Evolutionary conservation across 2,888 invertebrate species (phyloP), one percentile per base, ranked within the genome.

Genomic region (Acronicta leporina): DNA sequence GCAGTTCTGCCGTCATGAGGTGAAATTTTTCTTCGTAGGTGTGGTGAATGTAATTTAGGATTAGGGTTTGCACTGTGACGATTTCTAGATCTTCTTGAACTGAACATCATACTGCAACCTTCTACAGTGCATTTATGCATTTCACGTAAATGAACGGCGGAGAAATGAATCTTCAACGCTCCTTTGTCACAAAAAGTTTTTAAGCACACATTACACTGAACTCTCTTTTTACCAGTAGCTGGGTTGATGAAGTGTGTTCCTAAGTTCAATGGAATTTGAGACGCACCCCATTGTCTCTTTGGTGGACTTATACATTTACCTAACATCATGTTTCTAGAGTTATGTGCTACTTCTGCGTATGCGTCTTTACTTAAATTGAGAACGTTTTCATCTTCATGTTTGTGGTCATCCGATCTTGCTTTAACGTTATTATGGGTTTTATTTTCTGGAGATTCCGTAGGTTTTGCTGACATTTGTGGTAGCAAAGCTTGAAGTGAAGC

Each of bases 181-280:
- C 99, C 99, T 94, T 99, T 99, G 95, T 99, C 99, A 95, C 99
- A 99, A 94, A 99, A 99, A 14, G 99, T 99, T 94, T 99, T 99
- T 66, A 99, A 95, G 88, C 99, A 99, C 43, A 99, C 99, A 82
- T 99, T 98, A 91, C 99, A 99, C 88, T 99, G 98, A 4, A 99
- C 99, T 71, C 99, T 96, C 87, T 99, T 99, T 92, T 99, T 99
- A 0, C 98, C 98, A 0, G 98, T 98, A 0, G 98, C 96, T 1
- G 98, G 98, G 85, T 98, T 98, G 33, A 98, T 98, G 73, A 98
- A 97, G 77, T 98, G 97, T 0, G 98, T 98, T 11, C 98, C 98
- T 68, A 98, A 92, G 79, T 98, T 98, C 2, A 97, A 95, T 0
- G 98, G 98, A 82, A 97, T 93, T 79, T 96, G 96, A 27, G 97